Conservation (phyloP, 2,888 invertebrate species). For the Synergus laeviventris region DNA sequence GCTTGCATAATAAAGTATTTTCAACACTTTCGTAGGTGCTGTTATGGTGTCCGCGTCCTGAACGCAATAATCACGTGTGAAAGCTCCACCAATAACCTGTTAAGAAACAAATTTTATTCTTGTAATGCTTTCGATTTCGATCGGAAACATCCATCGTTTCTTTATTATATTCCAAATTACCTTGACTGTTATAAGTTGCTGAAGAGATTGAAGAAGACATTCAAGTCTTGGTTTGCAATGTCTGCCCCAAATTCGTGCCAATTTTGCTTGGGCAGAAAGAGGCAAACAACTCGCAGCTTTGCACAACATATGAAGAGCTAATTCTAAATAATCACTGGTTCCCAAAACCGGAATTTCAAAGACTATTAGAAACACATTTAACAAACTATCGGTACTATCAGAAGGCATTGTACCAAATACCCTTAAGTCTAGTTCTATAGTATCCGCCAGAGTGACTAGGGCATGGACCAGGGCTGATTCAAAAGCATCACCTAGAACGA, state of each 20-base stretch:
- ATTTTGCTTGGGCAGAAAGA: slow-evolving; percentile 84
- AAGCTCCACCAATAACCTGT: slow-evolving; percentile 85
- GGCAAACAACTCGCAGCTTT: slow-evolving; percentile 86
- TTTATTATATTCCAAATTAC: slow-evolving; percentile 53
- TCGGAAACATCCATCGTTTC: too few species aligned
- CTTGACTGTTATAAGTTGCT: slow-evolving; percentile 91
- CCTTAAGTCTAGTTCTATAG: slow-evolving; percentile 84
- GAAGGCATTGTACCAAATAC: slow-evolving; percentile 79
- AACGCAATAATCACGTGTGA: slow-evolving; percentile 84
- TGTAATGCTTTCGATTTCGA: too few species aligned
- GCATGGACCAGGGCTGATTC: slow-evolving; percentile 86
- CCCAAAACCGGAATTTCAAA: slow-evolving; percentile 87
- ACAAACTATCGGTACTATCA: slow-evolving; percentile 76
- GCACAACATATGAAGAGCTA: slow-evolving; percentile 87
- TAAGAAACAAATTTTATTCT: slow-evolving; percentile 3
- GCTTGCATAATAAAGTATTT: slow-evolving; percentile 92
- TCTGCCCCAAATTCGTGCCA: slow-evolving; percentile 89
- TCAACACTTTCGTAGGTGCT: slow-evolving; percentile 92
- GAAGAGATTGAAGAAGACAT: slow-evolving; percentile 85
- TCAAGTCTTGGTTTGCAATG: slow-evolving; percentile 81
- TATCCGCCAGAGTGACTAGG: slow-evolving; percentile 84
- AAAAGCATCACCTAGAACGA: slow-evolving; percentile 75
- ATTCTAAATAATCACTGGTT: slow-evolving; percentile 89
- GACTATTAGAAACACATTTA: slow-evolving; percentile 84
- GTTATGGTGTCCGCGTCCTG: slow-evolving; percentile 92